Conservation (phyloP, 1,140 invertebrate genomes). For the Medauroidea extradentata region DNA sequence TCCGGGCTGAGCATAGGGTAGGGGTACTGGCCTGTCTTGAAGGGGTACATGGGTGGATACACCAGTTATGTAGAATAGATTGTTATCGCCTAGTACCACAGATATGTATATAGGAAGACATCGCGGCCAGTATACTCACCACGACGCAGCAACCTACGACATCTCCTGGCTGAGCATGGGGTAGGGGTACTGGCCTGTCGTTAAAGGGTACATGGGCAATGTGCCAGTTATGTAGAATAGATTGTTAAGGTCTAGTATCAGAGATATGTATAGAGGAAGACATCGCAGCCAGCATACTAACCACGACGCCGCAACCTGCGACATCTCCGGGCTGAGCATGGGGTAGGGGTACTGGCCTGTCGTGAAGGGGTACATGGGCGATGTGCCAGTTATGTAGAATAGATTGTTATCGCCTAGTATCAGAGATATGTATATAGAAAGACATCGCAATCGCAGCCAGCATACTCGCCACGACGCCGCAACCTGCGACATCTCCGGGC, state of each 20-base stretch:
- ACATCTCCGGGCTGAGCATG: conserved; percentile 91
- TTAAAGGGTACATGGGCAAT: conserved; percentile 87
- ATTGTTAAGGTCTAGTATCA: no score
- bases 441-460: no score
- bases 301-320: conserved; percentile 89
- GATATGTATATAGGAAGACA: no score
- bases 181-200: conserved; percentile 83
- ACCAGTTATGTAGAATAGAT: no score
- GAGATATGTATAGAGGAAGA: no score
- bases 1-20: conserved; percentile 93
- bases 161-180: conserved; percentile 92
- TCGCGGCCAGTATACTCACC: conserved; percentile 75
- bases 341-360: conserved; percentile 88
- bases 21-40: conserved; percentile 80
- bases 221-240: no score
- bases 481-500: conserved; percentile 92
- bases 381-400: no score
- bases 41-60: conserved; percentile 89
- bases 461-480: conserved; percentile 82
- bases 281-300: conserved; percentile 63
- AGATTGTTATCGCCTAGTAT: no score
- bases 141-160: conserved; percentile 86
- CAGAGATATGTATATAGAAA: no score
- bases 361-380: conserved; percentile 84
- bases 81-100: no score